Evolutionary conservation across 2,113 vertebrate species (phyloP), one percentile per base, ranked within the genome.

Genomic region (Pavo muticus): DNA sequence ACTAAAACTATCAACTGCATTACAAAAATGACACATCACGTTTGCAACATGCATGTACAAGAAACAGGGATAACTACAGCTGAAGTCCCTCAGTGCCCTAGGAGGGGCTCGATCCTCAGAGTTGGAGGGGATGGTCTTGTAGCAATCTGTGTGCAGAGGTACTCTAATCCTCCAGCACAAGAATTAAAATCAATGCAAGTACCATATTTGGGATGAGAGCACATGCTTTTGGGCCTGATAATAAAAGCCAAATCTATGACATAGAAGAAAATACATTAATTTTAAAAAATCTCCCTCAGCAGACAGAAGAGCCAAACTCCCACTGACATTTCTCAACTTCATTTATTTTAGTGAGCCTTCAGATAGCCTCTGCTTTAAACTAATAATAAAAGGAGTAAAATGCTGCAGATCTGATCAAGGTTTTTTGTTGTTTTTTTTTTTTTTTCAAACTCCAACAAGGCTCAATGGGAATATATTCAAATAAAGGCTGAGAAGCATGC

Each of bases 1-100:
- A 80, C 93, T 97, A 87, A 96, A 96, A 48, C 89, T 93, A 97
- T 97, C 93, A 96, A 78, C 93, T 93, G 68, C 80, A 78, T 60
- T 24, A 47, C 78, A 91, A 94, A 95, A 96, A 95, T 95, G 93
- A 82, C 87, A 82, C 86, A 82, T 32, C 76, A 71, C 44, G 40
- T 93, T 97, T 92, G 92, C 84, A 96, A 92, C 2, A 0, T 59
- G 65, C 23, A 4, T 74, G 96, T 95, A 94, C 92, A 88, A 94
- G 94, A 95, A 97, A 71, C 64, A 96, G 87, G 67, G 47, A 63
- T 8, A 85, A 97, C 85, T 60, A 54, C 11, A 17, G 6, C 47
- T 75, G 50, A 90, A 88, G 63, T 42, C 75, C 16, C 65, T 93
- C 54, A 11, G 76, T 60, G 76, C 80, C 75, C 71, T 78, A 76